Percentiles rank a stretch among this genome's conserved stretches.
Evolutionary conservation across 2,797 vertebrate genomes (phyloP).

Genomic region (Orientallactaga sibirica): DNA sequence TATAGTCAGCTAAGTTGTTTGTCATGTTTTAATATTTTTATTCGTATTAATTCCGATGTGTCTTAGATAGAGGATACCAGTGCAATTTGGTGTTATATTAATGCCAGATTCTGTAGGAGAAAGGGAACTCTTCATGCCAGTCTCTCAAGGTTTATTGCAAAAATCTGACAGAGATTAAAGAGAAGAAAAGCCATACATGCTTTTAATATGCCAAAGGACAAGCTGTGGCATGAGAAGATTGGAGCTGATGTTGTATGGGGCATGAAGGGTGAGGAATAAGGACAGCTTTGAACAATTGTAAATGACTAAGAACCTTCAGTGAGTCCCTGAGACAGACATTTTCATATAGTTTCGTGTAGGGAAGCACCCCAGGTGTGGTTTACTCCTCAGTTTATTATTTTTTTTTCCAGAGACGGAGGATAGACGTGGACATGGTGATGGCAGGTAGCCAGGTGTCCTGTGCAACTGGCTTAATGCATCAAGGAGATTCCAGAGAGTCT

Average conservation of each 20-base stretch:
- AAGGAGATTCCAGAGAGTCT: too few relatives aligned
- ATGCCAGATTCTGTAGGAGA: not conserved
- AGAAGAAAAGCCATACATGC: not conserved
- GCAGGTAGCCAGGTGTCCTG: too few relatives aligned
- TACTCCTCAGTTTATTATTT: not conserved
- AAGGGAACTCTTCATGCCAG: too few relatives aligned
- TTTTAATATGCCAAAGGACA: not conserved
- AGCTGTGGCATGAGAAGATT: too few relatives aligned
- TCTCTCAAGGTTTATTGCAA: not conserved
- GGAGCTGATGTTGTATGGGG: too few relatives aligned
- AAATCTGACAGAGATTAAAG: not conserved
- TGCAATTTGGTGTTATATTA: not conserved
- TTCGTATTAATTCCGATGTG: not conserved
- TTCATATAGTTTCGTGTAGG: not conserved
- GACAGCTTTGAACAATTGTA: not conserved
- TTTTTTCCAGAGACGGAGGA: not conserved
- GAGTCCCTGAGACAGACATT: not conserved
- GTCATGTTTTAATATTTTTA: not conserved
- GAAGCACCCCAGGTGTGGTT: too few relatives aligned
- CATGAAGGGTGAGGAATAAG: not conserved
- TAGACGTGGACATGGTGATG: not conserved
- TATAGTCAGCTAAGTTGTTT: not conserved
- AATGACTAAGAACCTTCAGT: not conserved
- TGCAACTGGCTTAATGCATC: too few relatives aligned
- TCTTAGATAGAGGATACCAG: not conserved